Evolutionary conservation across 2,888 invertebrate species (phyloP).

Genomic region (Amaurobius ferox): DNA sequence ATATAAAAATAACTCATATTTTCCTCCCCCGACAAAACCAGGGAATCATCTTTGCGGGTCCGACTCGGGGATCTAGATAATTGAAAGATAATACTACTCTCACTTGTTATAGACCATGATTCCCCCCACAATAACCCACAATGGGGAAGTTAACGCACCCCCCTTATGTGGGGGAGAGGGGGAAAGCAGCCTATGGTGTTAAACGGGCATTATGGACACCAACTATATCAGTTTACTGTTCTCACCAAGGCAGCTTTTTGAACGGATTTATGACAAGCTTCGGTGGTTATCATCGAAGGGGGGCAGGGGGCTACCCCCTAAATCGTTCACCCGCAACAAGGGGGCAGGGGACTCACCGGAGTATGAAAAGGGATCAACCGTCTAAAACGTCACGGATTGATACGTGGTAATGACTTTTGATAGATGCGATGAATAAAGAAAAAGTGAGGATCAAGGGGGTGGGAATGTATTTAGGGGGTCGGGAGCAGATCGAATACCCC

Average conservation of each 20-base stretch:
- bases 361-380: slow-evolving; percentile 64
- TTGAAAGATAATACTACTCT: slow-evolving; percentile 65
- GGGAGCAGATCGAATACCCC: not conserved
- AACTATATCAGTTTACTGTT: slow-evolving; percentile 69
- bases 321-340: slow-evolving; percentile 58
- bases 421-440: slow-evolving; percentile 64
- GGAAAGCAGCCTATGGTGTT: slow-evolving; percentile 29
- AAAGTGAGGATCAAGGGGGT: slow-evolving; percentile 14
- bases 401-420: slow-evolving; percentile 70
- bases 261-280: slow-evolving; percentile 63
- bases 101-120: slow-evolving; percentile 45
- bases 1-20: not conserved
- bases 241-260: slow-evolving; percentile 60
- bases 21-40: not conserved
- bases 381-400: slow-evolving; percentile 63
- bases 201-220: slow-evolving; percentile 66
- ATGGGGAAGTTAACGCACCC: slow-evolving; percentile 1
- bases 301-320: not conserved
- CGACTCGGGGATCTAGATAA: slow-evolving; percentile 52
- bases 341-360: slow-evolving; percentile 18
- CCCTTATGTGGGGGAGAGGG: not conserved
- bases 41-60: not conserved
- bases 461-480: not conserved
- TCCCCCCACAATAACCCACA: slow-evolving; percentile 41
- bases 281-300: slow-evolving; percentile 54